phyloP scores from a whole-genome alignment of 2,888 invertebrate genomes.

The Heliconius aoede region DNA sequence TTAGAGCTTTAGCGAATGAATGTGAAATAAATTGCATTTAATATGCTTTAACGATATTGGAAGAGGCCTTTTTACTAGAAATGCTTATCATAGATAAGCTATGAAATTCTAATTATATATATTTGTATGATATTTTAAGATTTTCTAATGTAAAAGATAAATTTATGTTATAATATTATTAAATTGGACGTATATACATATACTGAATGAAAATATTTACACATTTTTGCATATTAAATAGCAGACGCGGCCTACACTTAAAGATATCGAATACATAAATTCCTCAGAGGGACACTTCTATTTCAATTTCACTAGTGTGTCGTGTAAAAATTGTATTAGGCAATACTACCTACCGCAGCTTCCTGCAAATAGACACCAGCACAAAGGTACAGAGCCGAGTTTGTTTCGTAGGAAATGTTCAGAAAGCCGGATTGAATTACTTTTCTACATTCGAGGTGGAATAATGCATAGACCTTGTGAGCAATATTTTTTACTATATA shows the following conservation, averaged over 20 bases:
- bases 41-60: conserved; percentile 25
- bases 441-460: conserved; percentile 44
- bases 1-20: conserved; percentile 32
- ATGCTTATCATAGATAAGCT: conserved; percentile 2
- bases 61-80: conserved; percentile 15
- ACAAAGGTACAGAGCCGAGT: conserved; percentile 49
- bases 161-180: not conserved
- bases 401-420: conserved; percentile 51
- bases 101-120: no score
- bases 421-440: conserved; percentile 50
- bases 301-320: conserved; percentile 74
- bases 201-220: not conserved
- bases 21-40: conserved; percentile 35
- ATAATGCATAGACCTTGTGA: conserved; percentile 45
- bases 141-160: not conserved
- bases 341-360: conserved; percentile 51
- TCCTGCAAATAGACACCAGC: conserved; percentile 46
- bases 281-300: conserved; percentile 68
- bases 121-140: not conserved
- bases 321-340: conserved; percentile 70
- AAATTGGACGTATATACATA: not conserved
- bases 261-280: conserved; percentile 51
- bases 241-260: conserved; percentile 32
- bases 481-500: conserved; percentile 41
- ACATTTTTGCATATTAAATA: conserved; percentile 12